Percentiles rank a stretch among this genome's conserved stretches.
These are phyloP conservation scores for Bombus confusus DNA, from an alignment of 1,140 invertebrate species.

Conservation along the genomic window DNA sequence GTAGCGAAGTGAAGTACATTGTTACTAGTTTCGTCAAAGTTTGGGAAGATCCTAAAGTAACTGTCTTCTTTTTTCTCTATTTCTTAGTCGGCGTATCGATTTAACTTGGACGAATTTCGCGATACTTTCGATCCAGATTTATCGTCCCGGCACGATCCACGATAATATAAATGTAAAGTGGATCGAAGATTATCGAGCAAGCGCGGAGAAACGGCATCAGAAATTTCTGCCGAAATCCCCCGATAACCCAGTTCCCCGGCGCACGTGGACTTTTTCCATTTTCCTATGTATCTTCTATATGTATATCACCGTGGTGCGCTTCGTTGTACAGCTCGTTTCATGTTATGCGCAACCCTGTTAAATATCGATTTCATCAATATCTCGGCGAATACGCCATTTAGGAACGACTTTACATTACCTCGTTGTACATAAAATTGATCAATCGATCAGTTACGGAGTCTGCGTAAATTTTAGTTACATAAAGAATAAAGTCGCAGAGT, in stretches of 20 bases:
- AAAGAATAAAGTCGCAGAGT: not conserved
- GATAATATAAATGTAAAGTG: slow-evolving; percentile 54
- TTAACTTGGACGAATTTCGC: slow-evolving; percentile 18
- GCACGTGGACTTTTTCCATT: slow-evolving; percentile 43
- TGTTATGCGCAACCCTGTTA: not conserved
- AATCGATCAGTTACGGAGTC: not conserved
- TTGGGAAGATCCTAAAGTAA: too few relatives aligned
- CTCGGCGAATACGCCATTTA: not conserved
- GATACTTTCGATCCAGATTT: slow-evolving; percentile 43
- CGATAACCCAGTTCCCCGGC: slow-evolving; percentile 45
- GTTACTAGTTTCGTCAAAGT: too few relatives aligned
- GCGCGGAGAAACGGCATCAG: slow-evolving; percentile 45
- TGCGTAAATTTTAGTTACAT: not conserved
- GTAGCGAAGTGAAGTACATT: too few relatives aligned
- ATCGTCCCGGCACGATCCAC: slow-evolving; percentile 32
- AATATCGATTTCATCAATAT: slow-evolving; percentile 4
- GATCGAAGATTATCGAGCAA: slow-evolving; percentile 54
- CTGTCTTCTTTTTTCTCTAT: not conserved
- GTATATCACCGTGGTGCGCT: not conserved
- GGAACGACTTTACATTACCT: not conserved
- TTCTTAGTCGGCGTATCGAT: not conserved
- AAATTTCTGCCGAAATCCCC: slow-evolving; percentile 50
- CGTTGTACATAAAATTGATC: not conserved
- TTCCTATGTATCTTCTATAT: slow-evolving; percentile 14
- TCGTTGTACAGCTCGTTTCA: not conserved